Evolutionary conservation across 2,113 vertebrate genomes (phyloP), one percentile per base, ranked within the genome.

Genomic region (Elephas maximus): DNA sequence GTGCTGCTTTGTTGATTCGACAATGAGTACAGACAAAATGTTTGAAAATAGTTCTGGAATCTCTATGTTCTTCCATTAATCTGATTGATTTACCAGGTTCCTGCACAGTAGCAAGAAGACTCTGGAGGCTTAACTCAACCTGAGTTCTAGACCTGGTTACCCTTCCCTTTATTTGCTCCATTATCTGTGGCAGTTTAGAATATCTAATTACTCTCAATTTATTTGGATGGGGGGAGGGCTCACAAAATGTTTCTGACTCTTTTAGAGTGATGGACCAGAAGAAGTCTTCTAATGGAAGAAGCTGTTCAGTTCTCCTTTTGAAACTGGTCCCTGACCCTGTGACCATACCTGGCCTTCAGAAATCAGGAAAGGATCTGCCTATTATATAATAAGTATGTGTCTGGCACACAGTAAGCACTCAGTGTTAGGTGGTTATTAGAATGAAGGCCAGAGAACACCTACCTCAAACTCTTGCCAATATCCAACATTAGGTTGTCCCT

Each of bases 41-140:
- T 81, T 73, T 53, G 12, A 81, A 93, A 81, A 33, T 57, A 90
- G 48, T 90, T 90, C 92, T 95, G 88, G 63, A 96, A 83, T 89
- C 44, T 65, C 74, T 93, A 41, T 30, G 44, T 17, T 97, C 65
- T 57, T 86, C 28, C 30, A 48, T n/a, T 87, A 48, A 83, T 74
- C 18, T 65, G 62, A 53, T 3, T 69, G 62, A 71, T 53, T 86
- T 87, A 62, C 63, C 45, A 82, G n/a, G n/a, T 73, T 93, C 62
- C 30, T 71, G 44, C 7, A 60, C 0, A 4, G 63, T 73, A 78
- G 30, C 20, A 44, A 95, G 37, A 89, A 85, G 51, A 67, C n/a
- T 79, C 89, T 57, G 26, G 33, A 79, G 37, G 30, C 51, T 84
- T 76, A 57, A 88, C 24, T 74, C 26, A 76, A 26, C 51, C 26